Percentiles rank a stretch among this genome's conserved stretches.
Conservation (phyloP, 2,888 invertebrate species). For the Alloscopus bannaensis region DNA sequence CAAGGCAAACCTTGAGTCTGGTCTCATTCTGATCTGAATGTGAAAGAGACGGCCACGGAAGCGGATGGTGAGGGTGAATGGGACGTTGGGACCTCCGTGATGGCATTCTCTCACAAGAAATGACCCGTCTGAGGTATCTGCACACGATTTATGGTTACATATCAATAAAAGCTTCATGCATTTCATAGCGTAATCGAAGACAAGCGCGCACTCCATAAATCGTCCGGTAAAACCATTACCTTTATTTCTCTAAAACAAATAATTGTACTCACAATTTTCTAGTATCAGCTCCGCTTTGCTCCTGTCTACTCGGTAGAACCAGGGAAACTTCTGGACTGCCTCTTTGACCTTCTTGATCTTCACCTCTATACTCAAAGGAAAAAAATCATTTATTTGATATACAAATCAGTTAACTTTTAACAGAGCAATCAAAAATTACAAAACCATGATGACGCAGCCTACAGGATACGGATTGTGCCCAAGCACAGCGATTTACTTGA, state of each 20-base stretch:
- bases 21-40: constrained; percentile 71
- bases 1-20: constrained; percentile 68
- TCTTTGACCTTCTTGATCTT: constrained; percentile 72
- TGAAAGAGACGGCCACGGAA: constrained; percentile 71
- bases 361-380: constrained; percentile 52
- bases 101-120: constrained; percentile 67
- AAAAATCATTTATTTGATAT: no score
- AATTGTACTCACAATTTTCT: constrained; percentile 72
- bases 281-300: constrained; percentile 72
- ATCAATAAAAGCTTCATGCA: no score
- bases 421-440: no score
- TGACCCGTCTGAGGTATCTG: constrained; percentile 64
- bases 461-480: no score
- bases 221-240: no score
- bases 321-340: constrained; percentile 71
- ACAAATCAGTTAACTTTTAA: no score
- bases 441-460: no score
- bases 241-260: no score
- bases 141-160: background rate
- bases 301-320: constrained; percentile 73
- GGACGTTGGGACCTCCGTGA: constrained; percentile 71
- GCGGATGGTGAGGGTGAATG: constrained; percentile 72
- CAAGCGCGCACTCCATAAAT: no score
- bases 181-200: no score
- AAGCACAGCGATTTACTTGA: no score